Evolutionary conservation across 2,113 vertebrate species (phyloP), one percentile per base, ranked within the genome.

Genomic region (Pseudopodoces humilis): DNA sequence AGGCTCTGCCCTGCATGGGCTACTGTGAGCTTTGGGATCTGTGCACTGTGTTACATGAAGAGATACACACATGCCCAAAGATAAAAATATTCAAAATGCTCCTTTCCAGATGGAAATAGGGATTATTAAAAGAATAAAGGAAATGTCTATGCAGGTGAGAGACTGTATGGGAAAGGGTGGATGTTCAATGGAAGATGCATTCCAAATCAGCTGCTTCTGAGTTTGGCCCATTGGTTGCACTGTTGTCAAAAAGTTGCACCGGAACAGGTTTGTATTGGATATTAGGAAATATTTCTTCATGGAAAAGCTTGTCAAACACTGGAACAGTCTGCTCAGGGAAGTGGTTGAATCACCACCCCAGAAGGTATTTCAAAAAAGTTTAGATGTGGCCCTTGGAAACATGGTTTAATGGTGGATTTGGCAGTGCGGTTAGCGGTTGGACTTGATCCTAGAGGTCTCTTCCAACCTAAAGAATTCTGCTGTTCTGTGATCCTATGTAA

Each of bases 341-440:
- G 63, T 69, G 21, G 7, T 24, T 69, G 41, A 56, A 77, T 43
- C 31, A 43, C 27, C 10, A 70, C 28, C 15, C 63, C 31, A 20
- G 27, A 19, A 56, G 10, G 35, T 44, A 33, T 50, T 63, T 24
- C 14, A 63, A 56, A 76, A 35, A 25, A 0, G 0, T 35, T 39
- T 69, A 37, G 35, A 28, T 43, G 43, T 63, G 49, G 18, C 15
- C 31, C 79, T 33, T 63, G 55, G 39, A n/a, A 83, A 25, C 30
- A 3, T 2, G 4, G 25, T 47, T 69, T 56, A 49, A 31, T 49
- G 43, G 79, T 50, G 27, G 27, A 28, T 41, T 69, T 69, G 63
- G 41, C 30, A 62, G 17, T 6, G 35, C 47, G 24, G 30, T 55
- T 55, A 63, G 70, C 0, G 7, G 65, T 2, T 55, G 41, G 47